Evolutionary conservation across 2,888 invertebrate species (phyloP).

Genomic region (Sepioteuthis lessoniana): DNA sequence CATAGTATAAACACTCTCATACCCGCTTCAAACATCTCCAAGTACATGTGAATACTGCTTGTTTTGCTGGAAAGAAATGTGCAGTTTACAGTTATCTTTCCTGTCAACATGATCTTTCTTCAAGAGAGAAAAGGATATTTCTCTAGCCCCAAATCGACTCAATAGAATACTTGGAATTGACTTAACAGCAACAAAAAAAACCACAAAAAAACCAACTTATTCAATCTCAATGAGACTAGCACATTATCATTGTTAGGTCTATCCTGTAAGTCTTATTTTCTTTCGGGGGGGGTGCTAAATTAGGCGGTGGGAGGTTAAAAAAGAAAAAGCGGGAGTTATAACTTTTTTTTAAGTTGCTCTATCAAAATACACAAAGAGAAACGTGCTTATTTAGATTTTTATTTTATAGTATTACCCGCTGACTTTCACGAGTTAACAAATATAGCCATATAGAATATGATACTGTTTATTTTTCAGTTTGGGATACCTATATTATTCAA

Average conservation of each 20-base stretch:
- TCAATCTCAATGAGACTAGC: neutral
- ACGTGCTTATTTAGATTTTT: too few relatives aligned
- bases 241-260: neutral
- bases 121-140: too few relatives aligned
- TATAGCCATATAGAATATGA: too few relatives aligned
- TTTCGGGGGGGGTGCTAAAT: neutral
- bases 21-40: too few relatives aligned
- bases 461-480: too few relatives aligned
- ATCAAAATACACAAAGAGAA: neutral
- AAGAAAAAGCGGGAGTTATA: neutral
- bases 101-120: neutral
- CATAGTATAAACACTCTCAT: too few relatives aligned
- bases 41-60: too few relatives aligned
- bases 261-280: neutral
- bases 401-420: too few relatives aligned
- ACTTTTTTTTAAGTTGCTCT: neutral
- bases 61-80: too few relatives aligned
- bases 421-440: too few relatives aligned
- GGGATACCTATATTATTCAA: too few relatives aligned
- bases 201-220: neutral
- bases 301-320: neutral
- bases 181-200: too few relatives aligned
- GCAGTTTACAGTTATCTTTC: neutral
- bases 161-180: neutral
- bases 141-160: neutral